phyloP scores from a whole-genome alignment of 2,797 vertebrate species.

The Parauchenoglanis punctatus region DNA sequence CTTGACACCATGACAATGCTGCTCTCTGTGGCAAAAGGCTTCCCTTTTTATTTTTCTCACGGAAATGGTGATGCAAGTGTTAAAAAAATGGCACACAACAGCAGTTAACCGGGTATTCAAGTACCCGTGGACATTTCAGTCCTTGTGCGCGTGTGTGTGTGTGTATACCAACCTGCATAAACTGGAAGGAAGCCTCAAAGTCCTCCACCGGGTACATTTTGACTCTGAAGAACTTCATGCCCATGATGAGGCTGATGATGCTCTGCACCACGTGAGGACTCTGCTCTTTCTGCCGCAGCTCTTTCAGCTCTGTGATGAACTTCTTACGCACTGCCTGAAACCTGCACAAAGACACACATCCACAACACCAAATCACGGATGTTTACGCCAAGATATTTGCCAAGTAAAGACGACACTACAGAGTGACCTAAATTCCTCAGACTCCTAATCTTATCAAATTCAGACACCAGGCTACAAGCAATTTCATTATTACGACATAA shows the following conservation, averaged over 20 bases:
- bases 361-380: neutral
- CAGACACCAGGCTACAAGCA: neutral
- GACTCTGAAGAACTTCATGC: conserved; percentile 99
- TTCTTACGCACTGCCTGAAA: conserved; percentile 99
- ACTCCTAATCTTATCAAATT: neutral
- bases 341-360: conserved; percentile 67
- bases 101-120: neutral
- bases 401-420: neutral
- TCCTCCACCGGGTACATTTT: conserved; percentile 99
- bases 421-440: neutral
- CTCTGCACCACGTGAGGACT: conserved; percentile 95
- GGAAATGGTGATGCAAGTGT: neutral
- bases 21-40: neutral
- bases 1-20: too few relatives aligned
- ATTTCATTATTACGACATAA: conserved; percentile 26
- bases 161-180: conserved; percentile 89
- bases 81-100: neutral
- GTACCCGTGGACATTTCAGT: neutral
- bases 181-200: conserved; percentile 98
- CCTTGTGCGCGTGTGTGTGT: neutral
- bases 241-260: conserved; percentile 98
- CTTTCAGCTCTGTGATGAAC: conserved; percentile 98
- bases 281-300: conserved; percentile 94
- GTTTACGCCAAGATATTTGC: neutral
- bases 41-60: too few relatives aligned